These are phyloP conservation scores for Pygocentrus nattereri DNA, from an alignment of 2,797 vertebrate genomes.

Conservation along the genomic window DNA sequence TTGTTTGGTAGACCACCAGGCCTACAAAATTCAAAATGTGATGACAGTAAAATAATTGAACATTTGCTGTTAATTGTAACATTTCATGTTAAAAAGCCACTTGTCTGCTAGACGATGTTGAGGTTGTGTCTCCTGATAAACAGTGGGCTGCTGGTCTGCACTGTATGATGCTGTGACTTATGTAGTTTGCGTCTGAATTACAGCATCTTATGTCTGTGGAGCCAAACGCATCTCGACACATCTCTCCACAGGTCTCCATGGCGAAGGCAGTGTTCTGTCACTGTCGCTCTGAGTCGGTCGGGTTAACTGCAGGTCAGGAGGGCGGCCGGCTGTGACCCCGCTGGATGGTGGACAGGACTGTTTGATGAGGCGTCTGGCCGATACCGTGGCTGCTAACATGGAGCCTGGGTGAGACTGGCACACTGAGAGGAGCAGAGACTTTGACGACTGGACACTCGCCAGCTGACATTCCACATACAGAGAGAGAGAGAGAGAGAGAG, in stretches of 20 bases:
- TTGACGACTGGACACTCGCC: conserved; percentile 78
- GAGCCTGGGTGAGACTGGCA: conserved; percentile 68
- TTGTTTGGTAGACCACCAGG: not conserved
- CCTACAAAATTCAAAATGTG: not conserved
- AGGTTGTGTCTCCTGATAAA: not conserved
- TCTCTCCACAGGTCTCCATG: conserved; percentile 33
- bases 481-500: conserved; percentile 62
- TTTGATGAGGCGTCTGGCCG: conserved; percentile 78
- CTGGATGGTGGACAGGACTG: conserved; percentile 70
- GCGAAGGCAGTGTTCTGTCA: conserved; percentile 72
- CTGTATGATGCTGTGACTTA: not conserved
- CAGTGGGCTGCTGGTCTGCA: not conserved
- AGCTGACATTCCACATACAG: conserved; percentile 84
- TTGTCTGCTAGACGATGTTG: not conserved
- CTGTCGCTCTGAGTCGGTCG: conserved; percentile 67
- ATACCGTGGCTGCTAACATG: conserved; percentile 69
- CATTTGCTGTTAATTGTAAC: not conserved
- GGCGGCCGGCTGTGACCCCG: conserved; percentile 60
- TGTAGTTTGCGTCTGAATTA: not conserved
- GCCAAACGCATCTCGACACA: conserved; percentile 28
- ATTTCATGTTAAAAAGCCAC: not conserved
- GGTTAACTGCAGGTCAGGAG: conserved; percentile 73
- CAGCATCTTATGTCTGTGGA: conserved; percentile 3
- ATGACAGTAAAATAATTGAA: not conserved
- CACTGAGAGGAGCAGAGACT: conserved; percentile 74